Percentiles rank a stretch among this genome's conserved stretches.
Conservation (phyloP, 2,888 invertebrate species). For the Plebejus anna region DNA sequence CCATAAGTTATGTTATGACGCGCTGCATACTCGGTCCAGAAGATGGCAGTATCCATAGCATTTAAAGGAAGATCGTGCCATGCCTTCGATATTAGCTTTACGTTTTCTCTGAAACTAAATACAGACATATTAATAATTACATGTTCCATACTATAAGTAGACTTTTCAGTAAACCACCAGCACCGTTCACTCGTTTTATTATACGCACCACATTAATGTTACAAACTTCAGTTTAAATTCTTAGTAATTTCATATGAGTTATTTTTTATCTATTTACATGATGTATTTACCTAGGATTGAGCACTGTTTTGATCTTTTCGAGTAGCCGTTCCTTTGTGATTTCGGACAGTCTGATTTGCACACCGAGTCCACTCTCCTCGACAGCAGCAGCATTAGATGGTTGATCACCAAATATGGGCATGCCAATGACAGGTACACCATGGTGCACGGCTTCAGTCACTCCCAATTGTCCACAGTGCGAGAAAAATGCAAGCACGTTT, state of each 20-base stretch:
- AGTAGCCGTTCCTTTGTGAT: slow-evolving; percentile 72
- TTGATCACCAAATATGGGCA: slow-evolving; percentile 82
- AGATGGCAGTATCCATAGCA: slow-evolving; percentile 81
- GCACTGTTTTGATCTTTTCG: slow-evolving; percentile 71
- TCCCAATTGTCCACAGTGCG: slow-evolving; percentile 81
- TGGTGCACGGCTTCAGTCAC: slow-evolving; percentile 80
- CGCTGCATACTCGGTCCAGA: slow-evolving; percentile 83
- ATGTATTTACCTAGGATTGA: slow-evolving; percentile 67
- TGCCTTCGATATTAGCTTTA: slow-evolving; percentile 69
- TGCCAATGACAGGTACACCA: slow-evolving; percentile 79
- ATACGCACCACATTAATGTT: too few species aligned
- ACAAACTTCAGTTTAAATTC: not conserved
- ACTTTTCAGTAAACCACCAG: too few species aligned
- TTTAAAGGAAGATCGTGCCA: slow-evolving; percentile 81
- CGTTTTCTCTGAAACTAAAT: slow-evolving; percentile 62
- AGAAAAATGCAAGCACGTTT: slow-evolving; percentile 79
- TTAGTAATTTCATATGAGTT: not conserved
- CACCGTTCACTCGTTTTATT: too few species aligned
- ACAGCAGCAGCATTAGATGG: slow-evolving; percentile 77
- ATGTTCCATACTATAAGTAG: not conserved
- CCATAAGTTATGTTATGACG: slow-evolving; percentile 71
- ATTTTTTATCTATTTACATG: not conserved
- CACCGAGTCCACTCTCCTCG: slow-evolving; percentile 77
- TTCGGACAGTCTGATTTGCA: slow-evolving; percentile 61
- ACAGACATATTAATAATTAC: slow-evolving; percentile 33